Conservation (phyloP, 2,113 vertebrate species). For the Cardinalis cardinalis region DNA sequence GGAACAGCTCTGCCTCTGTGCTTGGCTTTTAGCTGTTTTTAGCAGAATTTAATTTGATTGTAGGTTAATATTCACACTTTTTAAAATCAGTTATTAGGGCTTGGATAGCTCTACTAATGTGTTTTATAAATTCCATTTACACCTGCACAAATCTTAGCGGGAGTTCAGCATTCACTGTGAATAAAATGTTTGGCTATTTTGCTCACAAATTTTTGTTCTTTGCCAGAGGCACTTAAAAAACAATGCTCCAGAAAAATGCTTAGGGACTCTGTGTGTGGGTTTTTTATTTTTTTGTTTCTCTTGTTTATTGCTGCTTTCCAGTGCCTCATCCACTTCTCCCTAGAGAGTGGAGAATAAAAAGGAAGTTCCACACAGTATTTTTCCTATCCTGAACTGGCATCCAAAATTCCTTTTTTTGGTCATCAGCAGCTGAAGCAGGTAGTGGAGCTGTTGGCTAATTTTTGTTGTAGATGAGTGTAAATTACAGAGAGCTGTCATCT, state of each 20-base stretch:
- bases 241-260: not conserved
- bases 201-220: not conserved
- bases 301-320: not conserved
- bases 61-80: slow-evolving; percentile 22
- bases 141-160: slow-evolving; percentile 42
- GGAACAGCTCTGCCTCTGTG: not conserved
- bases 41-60: not conserved
- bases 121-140: slow-evolving; percentile 47
- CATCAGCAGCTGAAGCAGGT: not conserved
- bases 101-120: slow-evolving; percentile 4
- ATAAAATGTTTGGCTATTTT: not conserved
- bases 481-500: not conserved
- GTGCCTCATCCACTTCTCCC: not conserved
- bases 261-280: not conserved
- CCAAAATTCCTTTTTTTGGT: not conserved
- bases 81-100: slow-evolving; percentile 15
- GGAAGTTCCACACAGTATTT: not conserved
- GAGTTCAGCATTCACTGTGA: not conserved
- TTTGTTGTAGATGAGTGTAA: not conserved
- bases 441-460: not conserved
- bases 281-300: not conserved
- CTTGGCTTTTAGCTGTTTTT: not conserved
- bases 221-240: not conserved
- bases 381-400: not conserved
- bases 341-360: not conserved